A percentile compares a stretch with the other conserved stretches of the same genome.
phyloP scores from a whole-genome alignment of 2,113 vertebrate species.

The Deroptyus accipitrinus region DNA sequence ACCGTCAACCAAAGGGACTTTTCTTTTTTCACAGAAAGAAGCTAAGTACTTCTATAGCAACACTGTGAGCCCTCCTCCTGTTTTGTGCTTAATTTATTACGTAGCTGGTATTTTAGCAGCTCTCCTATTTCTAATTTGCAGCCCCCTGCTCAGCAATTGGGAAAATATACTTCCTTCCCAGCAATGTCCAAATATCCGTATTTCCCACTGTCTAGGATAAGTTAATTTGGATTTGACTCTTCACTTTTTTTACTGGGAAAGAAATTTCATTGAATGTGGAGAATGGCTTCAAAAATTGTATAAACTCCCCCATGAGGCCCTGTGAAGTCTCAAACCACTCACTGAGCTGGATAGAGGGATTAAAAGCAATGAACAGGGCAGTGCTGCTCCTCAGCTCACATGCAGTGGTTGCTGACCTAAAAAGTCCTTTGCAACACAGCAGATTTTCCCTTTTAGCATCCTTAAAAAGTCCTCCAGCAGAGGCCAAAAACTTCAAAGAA shows the following conservation, averaged over 20 bases:
- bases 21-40: background rate
- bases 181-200: background rate
- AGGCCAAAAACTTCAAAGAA: constrained; percentile 64
- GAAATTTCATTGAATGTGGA: background rate
- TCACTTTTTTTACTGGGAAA: background rate
- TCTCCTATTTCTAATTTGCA: background rate
- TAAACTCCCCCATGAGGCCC: background rate
- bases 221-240: background rate
- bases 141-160: background rate
- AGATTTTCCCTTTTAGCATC: constrained; percentile 39
- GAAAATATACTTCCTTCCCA: constrained; percentile 5
- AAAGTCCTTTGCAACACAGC: constrained; percentile 23
- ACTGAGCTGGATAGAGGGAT: background rate
- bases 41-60: background rate
- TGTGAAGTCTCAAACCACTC: background rate
- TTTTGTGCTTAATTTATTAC: background rate
- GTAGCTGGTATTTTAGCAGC: background rate
- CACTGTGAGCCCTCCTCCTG: fast-evolving
- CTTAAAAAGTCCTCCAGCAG: constrained; percentile 38
- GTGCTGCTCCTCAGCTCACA: background rate
- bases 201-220: background rate
- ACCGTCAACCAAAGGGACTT: background rate
- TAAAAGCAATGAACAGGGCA: background rate
- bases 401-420: background rate
- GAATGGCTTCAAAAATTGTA: background rate